Percentiles rank a stretch among this genome's conserved stretches.
These are phyloP conservation scores for Euproctis similis DNA, from an alignment of 2,888 invertebrate genomes.

Conservation along the genomic window DNA sequence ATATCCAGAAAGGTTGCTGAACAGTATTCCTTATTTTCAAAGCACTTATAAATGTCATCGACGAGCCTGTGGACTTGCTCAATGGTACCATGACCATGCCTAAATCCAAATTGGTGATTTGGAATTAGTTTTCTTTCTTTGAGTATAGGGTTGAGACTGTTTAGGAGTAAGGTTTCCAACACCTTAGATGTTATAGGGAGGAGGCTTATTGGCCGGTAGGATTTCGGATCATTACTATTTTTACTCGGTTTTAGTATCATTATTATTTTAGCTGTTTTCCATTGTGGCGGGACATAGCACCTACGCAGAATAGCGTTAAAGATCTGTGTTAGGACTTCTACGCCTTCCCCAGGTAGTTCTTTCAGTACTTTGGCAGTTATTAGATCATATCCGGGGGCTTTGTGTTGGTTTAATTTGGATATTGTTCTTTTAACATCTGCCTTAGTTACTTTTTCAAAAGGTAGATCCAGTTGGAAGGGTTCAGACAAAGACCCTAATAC, in stretches of 20 bases:
- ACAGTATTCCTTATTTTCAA: too few relatives aligned
- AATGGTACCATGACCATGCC: not conserved
- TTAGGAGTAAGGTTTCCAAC: not conserved
- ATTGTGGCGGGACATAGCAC: not conserved
- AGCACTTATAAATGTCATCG: too few relatives aligned
- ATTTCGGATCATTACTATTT: conserved; percentile 8
- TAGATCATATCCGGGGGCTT: too few relatives aligned
- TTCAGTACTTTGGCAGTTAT: too few relatives aligned
- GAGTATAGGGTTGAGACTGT: not conserved
- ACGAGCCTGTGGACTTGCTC: not conserved
- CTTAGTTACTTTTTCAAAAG: too few relatives aligned
- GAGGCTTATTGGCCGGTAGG: conserved; percentile 3
- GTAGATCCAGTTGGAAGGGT: too few relatives aligned
- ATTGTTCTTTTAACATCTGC: not conserved
- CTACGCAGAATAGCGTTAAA: conserved; percentile 5
- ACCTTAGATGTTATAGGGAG: not conserved
- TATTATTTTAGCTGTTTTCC: conserved; percentile 3
- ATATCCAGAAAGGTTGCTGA: too few relatives aligned
- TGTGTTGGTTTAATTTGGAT: not conserved
- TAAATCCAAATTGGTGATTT: not conserved
- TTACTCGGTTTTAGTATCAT: conserved; percentile 6
- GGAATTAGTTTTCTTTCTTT: not conserved
- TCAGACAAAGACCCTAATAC: too few relatives aligned
- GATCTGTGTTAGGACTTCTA: conserved; percentile 1
- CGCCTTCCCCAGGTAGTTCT: conserved; percentile 1